These are phyloP conservation scores for Malacoctenus gilli DNA, from an alignment of 2,797 vertebrate genomes.

Conservation along the genomic window DNA sequence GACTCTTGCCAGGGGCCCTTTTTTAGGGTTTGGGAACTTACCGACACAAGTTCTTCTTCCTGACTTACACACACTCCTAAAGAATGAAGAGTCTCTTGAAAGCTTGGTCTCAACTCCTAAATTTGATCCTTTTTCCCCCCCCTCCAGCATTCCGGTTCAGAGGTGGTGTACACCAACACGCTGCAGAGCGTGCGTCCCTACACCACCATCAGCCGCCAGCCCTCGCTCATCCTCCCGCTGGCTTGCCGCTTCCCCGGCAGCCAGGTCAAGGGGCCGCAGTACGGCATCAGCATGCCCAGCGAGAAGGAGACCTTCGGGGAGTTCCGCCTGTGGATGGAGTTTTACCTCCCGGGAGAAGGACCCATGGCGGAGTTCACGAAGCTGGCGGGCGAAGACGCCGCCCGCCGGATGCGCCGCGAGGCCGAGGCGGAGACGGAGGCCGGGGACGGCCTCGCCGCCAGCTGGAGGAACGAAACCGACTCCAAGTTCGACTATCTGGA, in stretches of 20 bases:
- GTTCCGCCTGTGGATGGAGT: slow-evolving; percentile 44
- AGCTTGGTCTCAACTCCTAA: too few species aligned
- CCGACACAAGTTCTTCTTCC: too few species aligned
- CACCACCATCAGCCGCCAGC: slow-evolving; percentile 59
- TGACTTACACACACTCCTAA: too few species aligned
- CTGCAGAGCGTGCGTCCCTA: slow-evolving; percentile 57
- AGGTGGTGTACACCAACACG: slow-evolving; percentile 78
- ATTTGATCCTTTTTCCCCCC: neutral
- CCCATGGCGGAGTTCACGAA: slow-evolving; percentile 43
- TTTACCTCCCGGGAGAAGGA: slow-evolving; percentile 63
- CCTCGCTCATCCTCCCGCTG: slow-evolving; percentile 70
- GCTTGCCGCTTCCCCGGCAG: slow-evolving; percentile 68
- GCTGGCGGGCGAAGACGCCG: neutral
- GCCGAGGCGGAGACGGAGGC: neutral
- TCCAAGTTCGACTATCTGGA: slow-evolving; percentile 50
- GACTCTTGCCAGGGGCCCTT: too few species aligned
- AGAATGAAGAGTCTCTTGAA: too few species aligned
- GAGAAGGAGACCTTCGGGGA: slow-evolving; percentile 66
- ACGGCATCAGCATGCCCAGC: slow-evolving; percentile 25
- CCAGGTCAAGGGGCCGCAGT: slow-evolving; percentile 26
- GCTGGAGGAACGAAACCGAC: neutral
- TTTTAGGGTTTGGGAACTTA: too few species aligned
- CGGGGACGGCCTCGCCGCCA: neutral
- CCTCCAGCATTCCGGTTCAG: slow-evolving; percentile 68
- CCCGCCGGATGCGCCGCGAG: slow-evolving; percentile 3